A percentile compares a stretch with the other conserved stretches of the same genome.
Evolutionary conservation across 2,113 vertebrate genomes (phyloP).

Genomic region (Etheostoma spectabile): DNA sequence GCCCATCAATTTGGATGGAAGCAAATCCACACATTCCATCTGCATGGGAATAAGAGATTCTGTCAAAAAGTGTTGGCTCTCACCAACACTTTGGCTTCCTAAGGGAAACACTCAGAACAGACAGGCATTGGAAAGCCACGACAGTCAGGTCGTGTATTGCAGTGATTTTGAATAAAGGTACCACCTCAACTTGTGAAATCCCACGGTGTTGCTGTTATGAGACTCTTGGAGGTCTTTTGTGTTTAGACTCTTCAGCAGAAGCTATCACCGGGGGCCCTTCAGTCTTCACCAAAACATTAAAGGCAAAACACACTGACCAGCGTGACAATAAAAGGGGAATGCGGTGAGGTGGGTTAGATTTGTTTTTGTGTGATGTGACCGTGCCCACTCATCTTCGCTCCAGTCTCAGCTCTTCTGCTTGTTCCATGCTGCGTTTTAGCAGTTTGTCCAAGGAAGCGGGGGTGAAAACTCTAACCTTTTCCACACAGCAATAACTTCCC

Average conservation of each 20-base stretch:
- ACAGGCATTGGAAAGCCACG: conserved; percentile 6
- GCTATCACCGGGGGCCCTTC: conserved; percentile 47
- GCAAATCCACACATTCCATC: conserved; percentile 76
- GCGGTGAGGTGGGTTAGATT: conserved; percentile 44
- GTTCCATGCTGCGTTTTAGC: conserved; percentile 68
- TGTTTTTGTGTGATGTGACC: conserved; percentile 64
- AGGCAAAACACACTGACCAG: conserved; percentile 70
- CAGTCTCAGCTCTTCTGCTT: conserved; percentile 52
- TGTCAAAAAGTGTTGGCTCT: conserved; percentile 30
- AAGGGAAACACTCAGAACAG: conserved; percentile 11
- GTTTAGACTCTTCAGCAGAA: conserved; percentile 48
- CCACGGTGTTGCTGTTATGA: conserved; percentile 36
- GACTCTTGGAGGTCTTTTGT: conserved; percentile 32
- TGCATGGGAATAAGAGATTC: conserved; percentile 69
- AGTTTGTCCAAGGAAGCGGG: conserved; percentile 70
- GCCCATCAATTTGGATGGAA: conserved; percentile 73
- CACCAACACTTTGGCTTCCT: too few species aligned
- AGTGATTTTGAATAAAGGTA: conserved; percentile 27
- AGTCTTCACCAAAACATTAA: conserved; percentile 58
- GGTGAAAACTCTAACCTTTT: conserved; percentile 79
- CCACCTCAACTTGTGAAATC: conserved; percentile 26
- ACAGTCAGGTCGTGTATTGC: conserved; percentile 35
- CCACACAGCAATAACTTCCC: conserved; percentile 79
- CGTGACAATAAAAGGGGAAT: conserved; percentile 69
- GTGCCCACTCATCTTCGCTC: conserved; percentile 58